Percentiles rank a stretch among this genome's conserved stretches.
Evolutionary conservation across 2,888 invertebrate species (phyloP).

Genomic region (Cylloceria caligata): DNA sequence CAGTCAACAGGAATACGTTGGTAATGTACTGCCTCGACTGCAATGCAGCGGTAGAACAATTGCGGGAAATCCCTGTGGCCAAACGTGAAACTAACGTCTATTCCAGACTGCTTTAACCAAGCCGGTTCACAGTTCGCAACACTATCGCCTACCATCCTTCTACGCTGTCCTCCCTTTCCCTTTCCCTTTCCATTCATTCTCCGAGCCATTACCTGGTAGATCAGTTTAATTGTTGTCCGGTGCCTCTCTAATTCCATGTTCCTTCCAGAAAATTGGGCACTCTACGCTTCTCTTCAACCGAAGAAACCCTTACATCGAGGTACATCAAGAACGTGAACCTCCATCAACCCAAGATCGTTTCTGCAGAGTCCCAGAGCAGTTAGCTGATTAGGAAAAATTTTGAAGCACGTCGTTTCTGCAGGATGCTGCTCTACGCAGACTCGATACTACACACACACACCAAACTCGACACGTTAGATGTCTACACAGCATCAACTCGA

Average conservation of each 20-base stretch:
- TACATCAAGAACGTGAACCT: constrained; percentile 21
- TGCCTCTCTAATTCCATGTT: constrained; percentile 59
- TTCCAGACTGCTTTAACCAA: constrained; percentile 25
- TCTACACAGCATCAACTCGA: no score
- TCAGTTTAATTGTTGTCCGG: constrained; percentile 62
- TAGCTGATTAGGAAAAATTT: constrained; percentile 4
- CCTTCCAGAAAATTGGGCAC: constrained; percentile 55
- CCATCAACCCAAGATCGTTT: constrained; percentile 13
- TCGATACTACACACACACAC: no score
- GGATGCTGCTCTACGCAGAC: no score
- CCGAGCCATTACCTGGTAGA: constrained; percentile 72
- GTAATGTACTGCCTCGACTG: constrained; percentile 9
- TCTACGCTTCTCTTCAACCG: constrained; percentile 13
- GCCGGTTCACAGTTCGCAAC: constrained; percentile 37
- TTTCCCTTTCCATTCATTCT: neutral
- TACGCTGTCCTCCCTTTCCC: neutral
- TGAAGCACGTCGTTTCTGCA: no score
- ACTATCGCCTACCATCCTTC: constrained; percentile 20
- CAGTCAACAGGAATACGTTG: constrained; percentile 47
- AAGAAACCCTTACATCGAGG: constrained; percentile 5
- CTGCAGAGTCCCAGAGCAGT: constrained; percentile 4
- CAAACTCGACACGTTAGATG: no score
- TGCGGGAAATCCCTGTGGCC: constrained; percentile 40
- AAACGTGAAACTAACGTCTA: constrained; percentile 41
- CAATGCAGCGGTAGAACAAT: constrained; percentile 10